A percentile compares a stretch with the other conserved stretches of the same genome.
These are phyloP conservation scores for Apotomis capreana DNA, from an alignment of 2,888 invertebrate species.

Conservation along the genomic window DNA sequence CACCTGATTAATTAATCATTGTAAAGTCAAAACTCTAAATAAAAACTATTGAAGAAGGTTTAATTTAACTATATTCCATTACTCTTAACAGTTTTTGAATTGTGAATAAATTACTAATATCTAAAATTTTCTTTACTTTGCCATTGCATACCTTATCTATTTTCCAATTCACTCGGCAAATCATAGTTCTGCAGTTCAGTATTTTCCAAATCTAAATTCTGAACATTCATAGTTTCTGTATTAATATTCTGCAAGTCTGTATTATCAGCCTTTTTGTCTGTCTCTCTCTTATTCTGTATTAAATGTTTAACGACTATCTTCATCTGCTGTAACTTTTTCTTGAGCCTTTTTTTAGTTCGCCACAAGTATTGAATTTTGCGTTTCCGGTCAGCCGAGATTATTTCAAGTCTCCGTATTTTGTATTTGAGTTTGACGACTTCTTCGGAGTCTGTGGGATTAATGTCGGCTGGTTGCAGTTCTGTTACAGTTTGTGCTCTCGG, in stretches of 20 bases:
- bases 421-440: slow-evolving; percentile 67
- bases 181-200: background rate
- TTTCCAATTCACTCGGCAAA: slow-evolving; percentile 1
- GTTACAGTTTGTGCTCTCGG: slow-evolving; percentile 62
- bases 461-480: slow-evolving; percentile 53
- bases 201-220: slow-evolving; percentile 4
- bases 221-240: slow-evolving; percentile 11
- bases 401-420: slow-evolving; percentile 64
- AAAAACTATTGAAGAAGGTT: no score
- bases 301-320: slow-evolving; percentile 64
- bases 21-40: no score
- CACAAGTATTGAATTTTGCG: slow-evolving; percentile 63
- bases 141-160: slow-evolving; percentile 1
- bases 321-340: slow-evolving; percentile 62
- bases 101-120: no score
- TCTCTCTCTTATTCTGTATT: slow-evolving; percentile 55
- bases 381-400: slow-evolving; percentile 65
- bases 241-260: slow-evolving; percentile 24
- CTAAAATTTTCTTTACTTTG: no score
- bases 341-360: slow-evolving; percentile 60
- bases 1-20: no score
- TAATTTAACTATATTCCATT: no score
- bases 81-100: no score
- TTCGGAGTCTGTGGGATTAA: slow-evolving; percentile 60
- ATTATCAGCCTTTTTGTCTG: slow-evolving; percentile 30